Conservation (phyloP, 2,113 vertebrate genomes). For the Haplochromis burtoni region DNA sequence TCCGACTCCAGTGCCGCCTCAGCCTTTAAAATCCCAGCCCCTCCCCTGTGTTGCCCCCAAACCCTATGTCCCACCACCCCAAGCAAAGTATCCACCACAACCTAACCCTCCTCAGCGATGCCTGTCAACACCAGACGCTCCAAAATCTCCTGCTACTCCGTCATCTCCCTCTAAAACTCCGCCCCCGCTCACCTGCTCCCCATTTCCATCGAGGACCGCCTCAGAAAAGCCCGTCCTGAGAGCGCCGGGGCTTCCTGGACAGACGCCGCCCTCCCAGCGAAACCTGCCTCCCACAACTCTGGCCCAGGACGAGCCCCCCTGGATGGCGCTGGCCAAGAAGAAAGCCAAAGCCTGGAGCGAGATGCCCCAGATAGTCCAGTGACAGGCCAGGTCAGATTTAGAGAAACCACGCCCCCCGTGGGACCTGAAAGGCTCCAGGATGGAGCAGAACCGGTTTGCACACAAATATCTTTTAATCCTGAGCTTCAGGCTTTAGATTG, state of each 20-base stretch:
- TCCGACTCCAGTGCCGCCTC: slow-evolving; percentile 42
- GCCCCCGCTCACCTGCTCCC: background rate
- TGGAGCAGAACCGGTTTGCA: slow-evolving; percentile 49
- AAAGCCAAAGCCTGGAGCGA: slow-evolving; percentile 93
- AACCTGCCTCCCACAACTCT: slow-evolving; percentile 26
- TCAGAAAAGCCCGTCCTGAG: background rate
- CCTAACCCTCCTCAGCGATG: slow-evolving; percentile 7
- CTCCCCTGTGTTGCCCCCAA: slow-evolving; percentile 22
- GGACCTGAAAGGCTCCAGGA: background rate
- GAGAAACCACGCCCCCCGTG: background rate
- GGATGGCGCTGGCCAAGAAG: slow-evolving; percentile 91
- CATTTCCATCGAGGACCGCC: background rate
- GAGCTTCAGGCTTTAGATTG: slow-evolving; percentile 9
- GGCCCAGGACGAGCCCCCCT: slow-evolving; percentile 77
- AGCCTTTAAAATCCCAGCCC: slow-evolving; percentile 15
- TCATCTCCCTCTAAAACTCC: background rate
- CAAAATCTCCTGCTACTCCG: background rate
- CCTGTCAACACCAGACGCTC: slow-evolving; percentile 16
- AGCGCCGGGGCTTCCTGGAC: background rate
- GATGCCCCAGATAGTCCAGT: slow-evolving; percentile 82
- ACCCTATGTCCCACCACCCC: background rate
- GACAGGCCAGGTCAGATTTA: background rate
- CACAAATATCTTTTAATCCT: slow-evolving; percentile 11
- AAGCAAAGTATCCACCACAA: slow-evolving; percentile 39
- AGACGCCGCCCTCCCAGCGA: background rate